phyloP scores from a whole-genome alignment of 2,888 invertebrate genomes.

The Leptothorax acervorum region DNA sequence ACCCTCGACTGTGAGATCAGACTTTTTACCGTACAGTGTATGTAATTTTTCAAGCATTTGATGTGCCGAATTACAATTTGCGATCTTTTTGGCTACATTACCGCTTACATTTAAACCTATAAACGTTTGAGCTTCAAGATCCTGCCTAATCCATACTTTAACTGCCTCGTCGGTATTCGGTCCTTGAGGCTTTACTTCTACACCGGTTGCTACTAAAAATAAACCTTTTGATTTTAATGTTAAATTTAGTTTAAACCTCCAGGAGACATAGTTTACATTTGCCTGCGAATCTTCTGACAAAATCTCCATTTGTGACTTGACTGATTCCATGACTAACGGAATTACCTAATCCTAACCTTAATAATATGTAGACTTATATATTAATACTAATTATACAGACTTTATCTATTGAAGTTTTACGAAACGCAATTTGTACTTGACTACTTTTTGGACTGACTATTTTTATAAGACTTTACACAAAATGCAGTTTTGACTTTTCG shows the following conservation, averaged over 20 bases:
- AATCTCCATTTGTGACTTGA: background rate
- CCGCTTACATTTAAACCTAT: constrained; percentile 73
- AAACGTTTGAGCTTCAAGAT: constrained; percentile 73
- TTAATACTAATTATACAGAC: no score
- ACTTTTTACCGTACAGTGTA: constrained; percentile 68
- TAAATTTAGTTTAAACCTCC: constrained; percentile 73
- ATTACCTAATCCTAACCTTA: background rate
- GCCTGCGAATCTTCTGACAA: constrained; percentile 67
- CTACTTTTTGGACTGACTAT: background rate
- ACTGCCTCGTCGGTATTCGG: constrained; percentile 46
- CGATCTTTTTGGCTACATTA: constrained; percentile 70
- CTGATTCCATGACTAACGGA: background rate
- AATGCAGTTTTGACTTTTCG: background rate
- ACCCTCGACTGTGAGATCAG: constrained; percentile 66
- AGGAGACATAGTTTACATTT: constrained; percentile 70
- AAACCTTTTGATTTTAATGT: constrained; percentile 69
- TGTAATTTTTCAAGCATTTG: constrained; percentile 71
- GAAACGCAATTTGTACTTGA: background rate
- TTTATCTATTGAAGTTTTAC: background rate
- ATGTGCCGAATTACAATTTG: constrained; percentile 67
- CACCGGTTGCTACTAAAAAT: constrained; percentile 59
- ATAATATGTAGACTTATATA: background rate
- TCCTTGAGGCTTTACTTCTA: constrained; percentile 53
- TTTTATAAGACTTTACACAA: background rate
- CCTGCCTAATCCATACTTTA: constrained; percentile 68